These are phyloP conservation scores for Silurus lanzhouensis DNA, from an alignment of 2,797 vertebrate species.

Conservation along the genomic window DNA sequence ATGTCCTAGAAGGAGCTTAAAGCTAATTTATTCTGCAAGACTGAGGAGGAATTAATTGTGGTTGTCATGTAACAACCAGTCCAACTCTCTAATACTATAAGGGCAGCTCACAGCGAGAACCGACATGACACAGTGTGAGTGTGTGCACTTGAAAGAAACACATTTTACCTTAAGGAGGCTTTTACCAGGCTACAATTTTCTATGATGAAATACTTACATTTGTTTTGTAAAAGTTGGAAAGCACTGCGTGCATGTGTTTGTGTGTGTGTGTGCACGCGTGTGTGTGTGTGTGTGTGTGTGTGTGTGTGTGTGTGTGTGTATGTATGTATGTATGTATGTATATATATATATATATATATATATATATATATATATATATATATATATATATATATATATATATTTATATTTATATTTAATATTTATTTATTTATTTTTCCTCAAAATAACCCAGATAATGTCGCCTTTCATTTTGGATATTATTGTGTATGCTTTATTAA, in stretches of 20 bases:
- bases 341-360: too few species aligned
- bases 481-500: not conserved
- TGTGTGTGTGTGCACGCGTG: not conserved
- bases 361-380: too few species aligned
- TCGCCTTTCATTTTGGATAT: not conserved
- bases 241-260: not conserved
- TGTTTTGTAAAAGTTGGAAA: not conserved
- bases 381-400: too few species aligned
- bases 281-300: too few species aligned
- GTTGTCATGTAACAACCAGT: not conserved
- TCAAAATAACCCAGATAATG: not conserved
- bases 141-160: not conserved
- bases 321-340: too few species aligned
- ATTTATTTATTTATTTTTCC: too few species aligned
- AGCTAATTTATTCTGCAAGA: not conserved
- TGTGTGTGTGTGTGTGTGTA: too few species aligned
- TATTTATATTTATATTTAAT: too few species aligned
- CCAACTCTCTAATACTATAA: not conserved
- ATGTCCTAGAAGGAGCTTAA: not conserved
- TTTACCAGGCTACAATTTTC: not conserved
- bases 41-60: not conserved
- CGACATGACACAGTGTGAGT: not conserved
- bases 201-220: constrained; percentile 8
- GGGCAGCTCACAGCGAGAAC: not conserved
- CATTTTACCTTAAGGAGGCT: constrained; percentile 8